Evolutionary conservation across 2,888 invertebrate species (phyloP), one percentile per base, ranked within the genome.

Genomic region (Ischnus inquisitorius): DNA sequence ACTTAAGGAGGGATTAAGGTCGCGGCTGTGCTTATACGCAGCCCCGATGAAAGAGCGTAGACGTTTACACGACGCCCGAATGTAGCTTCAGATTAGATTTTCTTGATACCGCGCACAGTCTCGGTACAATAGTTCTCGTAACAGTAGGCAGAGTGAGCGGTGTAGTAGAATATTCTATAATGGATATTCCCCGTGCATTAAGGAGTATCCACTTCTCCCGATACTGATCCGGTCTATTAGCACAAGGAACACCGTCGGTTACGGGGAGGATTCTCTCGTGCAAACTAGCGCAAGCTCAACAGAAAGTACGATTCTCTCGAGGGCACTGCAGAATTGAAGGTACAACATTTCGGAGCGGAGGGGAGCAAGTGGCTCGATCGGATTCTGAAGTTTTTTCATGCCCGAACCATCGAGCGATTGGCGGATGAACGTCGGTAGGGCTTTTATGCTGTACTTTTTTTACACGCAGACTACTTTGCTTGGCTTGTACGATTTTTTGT

Each of bases 231-330:
- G 54, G 19, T 6, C 51, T 19, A 19, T 51, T 34, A 34, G 34
- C 8, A 19, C 16, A 19, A 19, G 51, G 51, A 51, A 51, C 16
- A 51, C 19, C 51, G 51, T 8, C 8, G 22, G 22, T 0, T 22
- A 54, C 54, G 10, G 19, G 12, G 12, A 22, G 16, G n/a, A 19
- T 51, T 34, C 34, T 34, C 51, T 19, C 51, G 51, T 51, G 51
- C 54, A 54, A 54, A 22, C 22, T 54, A 19, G 12, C 54, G 54
- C 51, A 54, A 54, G 19, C 51, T 54, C 22, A 54, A 54, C 51
- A 19, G 22, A 19, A 54, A 16, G 10, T 16, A 10, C 22, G 54
- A 12, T 19, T 22, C 22, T 19, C 54, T 54, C 54, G 22, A 54
- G 22, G 19, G 54, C 19, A 10, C 19, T 54, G 10, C 22, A 22